Conservation (phyloP, 2,797 vertebrate genomes). For the Cuniculus paca region DNA sequence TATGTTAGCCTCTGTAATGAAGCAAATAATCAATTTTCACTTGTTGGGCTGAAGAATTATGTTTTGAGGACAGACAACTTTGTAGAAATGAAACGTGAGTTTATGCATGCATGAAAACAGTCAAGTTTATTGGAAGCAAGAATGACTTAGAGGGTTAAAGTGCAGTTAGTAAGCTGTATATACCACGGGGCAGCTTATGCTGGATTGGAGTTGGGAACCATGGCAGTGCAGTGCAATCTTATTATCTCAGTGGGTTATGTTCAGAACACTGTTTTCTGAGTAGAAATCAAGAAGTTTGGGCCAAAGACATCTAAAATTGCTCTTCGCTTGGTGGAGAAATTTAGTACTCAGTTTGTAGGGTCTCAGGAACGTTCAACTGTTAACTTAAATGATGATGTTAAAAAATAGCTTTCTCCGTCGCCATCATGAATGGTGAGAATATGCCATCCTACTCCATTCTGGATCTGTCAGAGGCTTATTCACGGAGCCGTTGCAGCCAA, state of each 20-base stretch:
- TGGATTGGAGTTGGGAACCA: conserved; percentile 3
- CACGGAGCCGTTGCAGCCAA: not conserved
- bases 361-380: not conserved
- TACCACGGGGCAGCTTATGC: not conserved
- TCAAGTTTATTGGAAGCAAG: conserved; percentile 41
- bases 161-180: not conserved
- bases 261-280: conserved; percentile 26
- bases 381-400: not conserved
- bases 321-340: not conserved
- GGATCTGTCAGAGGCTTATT: conserved; percentile 22
- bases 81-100: conserved; percentile 41
- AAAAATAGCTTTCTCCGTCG: conserved; percentile 12
- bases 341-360: conserved; percentile 14
- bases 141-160: not conserved
- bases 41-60: conserved; percentile 13
- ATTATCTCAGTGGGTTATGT: not conserved
- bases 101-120: not conserved
- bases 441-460: not conserved
- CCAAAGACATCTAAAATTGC: not conserved
- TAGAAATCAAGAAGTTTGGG: not conserved
- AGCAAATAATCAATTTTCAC: not conserved
- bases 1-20: conserved; percentile 11
- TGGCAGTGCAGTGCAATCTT: not conserved
- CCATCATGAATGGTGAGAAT: not conserved
- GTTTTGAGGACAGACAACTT: conserved; percentile 43